These are phyloP conservation scores for Drosophila albomicans DNA, from an alignment of 1,140 invertebrate species.

Conservation along the genomic window DNA sequence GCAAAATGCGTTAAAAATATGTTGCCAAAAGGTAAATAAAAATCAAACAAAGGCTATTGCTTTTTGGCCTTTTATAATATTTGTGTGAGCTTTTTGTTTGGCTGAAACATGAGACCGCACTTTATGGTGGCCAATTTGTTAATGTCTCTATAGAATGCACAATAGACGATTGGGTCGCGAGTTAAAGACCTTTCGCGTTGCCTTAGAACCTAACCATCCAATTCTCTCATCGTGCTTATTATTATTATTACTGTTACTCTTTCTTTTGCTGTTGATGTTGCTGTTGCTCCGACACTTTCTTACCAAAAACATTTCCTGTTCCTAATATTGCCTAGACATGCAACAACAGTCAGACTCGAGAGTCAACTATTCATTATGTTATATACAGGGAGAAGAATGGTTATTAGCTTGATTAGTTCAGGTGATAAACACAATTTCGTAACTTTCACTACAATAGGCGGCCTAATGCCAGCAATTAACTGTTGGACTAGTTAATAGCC, in stretches of 20 bases:
- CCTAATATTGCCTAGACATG: slow-evolving; percentile 65
- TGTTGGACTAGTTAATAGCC: slow-evolving; percentile 40
- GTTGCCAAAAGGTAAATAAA: slow-evolving; percentile 42
- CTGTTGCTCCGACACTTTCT: slow-evolving; percentile 64
- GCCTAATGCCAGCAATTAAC: slow-evolving; percentile 61
- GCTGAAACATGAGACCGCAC: slow-evolving; percentile 68
- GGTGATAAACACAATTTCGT: slow-evolving; percentile 51
- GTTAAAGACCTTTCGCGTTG: slow-evolving; percentile 66
- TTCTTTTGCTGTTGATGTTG: slow-evolving; percentile 39
- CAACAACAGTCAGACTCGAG: slow-evolving; percentile 36
- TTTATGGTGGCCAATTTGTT: slow-evolving; percentile 64
- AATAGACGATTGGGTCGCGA: slow-evolving; percentile 18
- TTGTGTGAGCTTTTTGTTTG: slow-evolving; percentile 35
- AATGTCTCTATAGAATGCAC: slow-evolving; percentile 58
- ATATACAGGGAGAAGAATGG: slow-evolving; percentile 31
- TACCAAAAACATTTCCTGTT: slow-evolving; percentile 69
- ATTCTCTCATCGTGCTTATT: neutral
- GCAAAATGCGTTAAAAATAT: slow-evolving; percentile 46
- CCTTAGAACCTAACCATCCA: slow-evolving; percentile 13
- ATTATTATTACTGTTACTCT: slow-evolving; percentile 28
- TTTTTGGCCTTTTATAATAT: slow-evolving; percentile 23
- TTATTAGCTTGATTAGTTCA: slow-evolving; percentile 59
- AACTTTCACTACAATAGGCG: slow-evolving; percentile 68
- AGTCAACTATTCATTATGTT: slow-evolving; percentile 49
- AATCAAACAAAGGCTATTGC: slow-evolving; percentile 24